A percentile compares a stretch with the other conserved stretches of the same genome.
Conservation (phyloP, 2,888 invertebrate genomes). For the Thereva nobilitata region DNA sequence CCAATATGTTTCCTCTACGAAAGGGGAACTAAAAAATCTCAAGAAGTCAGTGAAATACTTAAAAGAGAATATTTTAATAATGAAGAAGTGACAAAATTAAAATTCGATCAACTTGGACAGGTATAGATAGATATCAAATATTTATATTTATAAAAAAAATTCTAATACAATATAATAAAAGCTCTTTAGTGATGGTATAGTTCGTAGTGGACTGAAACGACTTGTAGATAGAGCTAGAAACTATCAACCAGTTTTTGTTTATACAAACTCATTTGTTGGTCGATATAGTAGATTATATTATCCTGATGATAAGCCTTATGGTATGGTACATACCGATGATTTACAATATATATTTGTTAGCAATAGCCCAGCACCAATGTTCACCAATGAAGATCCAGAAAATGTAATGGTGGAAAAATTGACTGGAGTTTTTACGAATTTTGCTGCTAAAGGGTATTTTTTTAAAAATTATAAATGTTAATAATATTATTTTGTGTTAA, state of each 20-base stretch:
- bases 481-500: neutral
- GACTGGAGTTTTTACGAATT: slow-evolving; percentile 58
- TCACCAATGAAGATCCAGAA: slow-evolving; percentile 56
- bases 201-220: slow-evolving; percentile 64
- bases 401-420: slow-evolving; percentile 55
- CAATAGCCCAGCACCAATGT: slow-evolving; percentile 50
- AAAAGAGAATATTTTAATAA: slow-evolving; percentile 53
- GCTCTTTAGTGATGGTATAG: slow-evolving; percentile 64
- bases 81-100: slow-evolving; percentile 47
- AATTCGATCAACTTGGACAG: slow-evolving; percentile 48
- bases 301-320: slow-evolving; percentile 58
- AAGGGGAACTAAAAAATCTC: slow-evolving; percentile 60
- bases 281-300: slow-evolving; percentile 62
- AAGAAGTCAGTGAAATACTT: slow-evolving; percentile 60
- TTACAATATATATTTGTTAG: slow-evolving; percentile 57
- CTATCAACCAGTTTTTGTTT: slow-evolving; percentile 66
- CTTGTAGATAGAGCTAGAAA: slow-evolving; percentile 65
- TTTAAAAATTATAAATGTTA: neutral
- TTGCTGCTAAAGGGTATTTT: slow-evolving; percentile 52
- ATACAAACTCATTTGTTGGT: slow-evolving; percentile 66
- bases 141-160: neutral
- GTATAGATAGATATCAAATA: slow-evolving; percentile 43
- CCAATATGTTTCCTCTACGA: slow-evolving; percentile 69
- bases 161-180: slow-evolving; percentile 43
- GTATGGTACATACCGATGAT: slow-evolving; percentile 60